Evolutionary conservation across 2,113 vertebrate genomes (phyloP), one percentile per base, ranked within the genome.

Genomic region (Camelus dromedarius): DNA sequence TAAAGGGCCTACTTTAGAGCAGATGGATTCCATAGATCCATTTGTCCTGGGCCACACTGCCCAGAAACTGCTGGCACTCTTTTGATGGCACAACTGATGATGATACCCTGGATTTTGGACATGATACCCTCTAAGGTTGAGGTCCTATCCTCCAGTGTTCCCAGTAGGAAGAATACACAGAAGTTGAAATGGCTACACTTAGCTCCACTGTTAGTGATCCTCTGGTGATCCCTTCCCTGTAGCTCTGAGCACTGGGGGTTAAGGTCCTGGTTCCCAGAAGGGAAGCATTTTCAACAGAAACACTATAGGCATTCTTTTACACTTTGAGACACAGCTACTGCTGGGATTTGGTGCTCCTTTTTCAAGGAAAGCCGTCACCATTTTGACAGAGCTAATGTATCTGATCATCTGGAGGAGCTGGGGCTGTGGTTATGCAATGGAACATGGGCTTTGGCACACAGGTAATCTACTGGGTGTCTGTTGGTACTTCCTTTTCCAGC

Each of bases 251-350:
- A 82, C 32, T 69, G 75, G 18, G 5, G 24, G 5, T 86, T 76
- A 56, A 58, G 13, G n/a, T 60, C 42, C 26, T 90, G 11, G 26
- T 66, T 96, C 62, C 92, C 46, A 46, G 67, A 96, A 64, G 64
- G 28, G 52, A 91, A 87, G 75, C 56, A 69, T 87, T 96, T 96
- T 58, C 56, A 72, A 38, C 15, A 94, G 54, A 92, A 52, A 54
- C 16, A 35, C 28, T 56, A 2, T 28, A 70, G 48, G 16, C 75
- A n/a, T 87, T 35, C 22, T 64, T 3, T 64, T 92, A 54, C 20
- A 24, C 9, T 73, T 96, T 82, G 73, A 91, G 30, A 8, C 70
- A 38, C 22, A 42, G 85, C 22, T 95, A 24, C 58, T 28, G 8
- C 6, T 76, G 46, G 32, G 26, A 22, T 42, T 76, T n/a, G 35